These are phyloP conservation scores for Leguminivora glycinivorella DNA, from an alignment of 1,140 invertebrate genomes.

Conservation along the genomic window DNA sequence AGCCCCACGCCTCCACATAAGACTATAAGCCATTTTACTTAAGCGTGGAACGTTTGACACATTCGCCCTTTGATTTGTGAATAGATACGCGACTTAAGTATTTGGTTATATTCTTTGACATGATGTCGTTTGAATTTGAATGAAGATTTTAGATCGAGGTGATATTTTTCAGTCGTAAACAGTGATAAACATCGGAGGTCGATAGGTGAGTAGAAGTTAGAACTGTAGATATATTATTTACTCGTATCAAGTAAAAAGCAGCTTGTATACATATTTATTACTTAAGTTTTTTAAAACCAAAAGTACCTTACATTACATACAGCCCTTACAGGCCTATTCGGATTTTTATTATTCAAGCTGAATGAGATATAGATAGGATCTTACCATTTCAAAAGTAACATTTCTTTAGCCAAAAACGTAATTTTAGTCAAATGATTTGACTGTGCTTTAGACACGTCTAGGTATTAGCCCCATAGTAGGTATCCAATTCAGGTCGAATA, in stretches of 20 bases:
- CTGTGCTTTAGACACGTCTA: too few species aligned
- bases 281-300: too few species aligned
- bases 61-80: conserved; percentile 36
- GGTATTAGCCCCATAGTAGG: too few species aligned
- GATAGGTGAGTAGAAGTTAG: neutral
- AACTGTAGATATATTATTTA: too few species aligned
- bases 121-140: conserved; percentile 25
- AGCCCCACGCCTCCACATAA: neutral
- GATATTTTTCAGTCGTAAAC: conserved; percentile 7
- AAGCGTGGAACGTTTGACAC: conserved; percentile 35
- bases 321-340: too few species aligned
- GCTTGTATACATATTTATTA: neutral
- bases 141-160: conserved; percentile 14
- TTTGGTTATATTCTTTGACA: conserved; percentile 22
- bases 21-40: conserved; percentile 1
- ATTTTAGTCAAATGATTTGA: too few species aligned
- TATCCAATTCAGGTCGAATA: too few species aligned
- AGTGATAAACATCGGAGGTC: neutral
- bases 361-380: too few species aligned
- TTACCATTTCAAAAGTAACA: too few species aligned
- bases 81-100: conserved; percentile 39
- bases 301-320: too few species aligned
- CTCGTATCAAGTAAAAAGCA: neutral
- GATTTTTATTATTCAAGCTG: too few species aligned
- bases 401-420: too few species aligned